Conservation (phyloP, 2,113 vertebrate species). For the Entelurus aequoreus region DNA sequence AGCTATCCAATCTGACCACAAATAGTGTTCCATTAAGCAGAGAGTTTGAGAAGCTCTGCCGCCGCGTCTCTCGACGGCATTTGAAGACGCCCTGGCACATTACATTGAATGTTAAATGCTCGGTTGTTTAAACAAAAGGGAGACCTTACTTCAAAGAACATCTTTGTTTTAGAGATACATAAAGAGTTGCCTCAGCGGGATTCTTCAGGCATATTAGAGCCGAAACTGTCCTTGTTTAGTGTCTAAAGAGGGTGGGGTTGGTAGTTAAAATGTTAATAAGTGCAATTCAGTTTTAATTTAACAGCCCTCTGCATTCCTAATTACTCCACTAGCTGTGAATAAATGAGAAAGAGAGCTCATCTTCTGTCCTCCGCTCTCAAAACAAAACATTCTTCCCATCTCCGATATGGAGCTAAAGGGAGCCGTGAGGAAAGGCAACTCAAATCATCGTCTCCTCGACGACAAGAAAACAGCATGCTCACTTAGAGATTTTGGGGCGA, state of each 20-base stretch:
- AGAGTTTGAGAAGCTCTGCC: constrained; percentile 67
- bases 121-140: constrained; percentile 71
- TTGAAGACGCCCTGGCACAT: constrained; percentile 48
- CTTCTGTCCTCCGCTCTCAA: constrained; percentile 61
- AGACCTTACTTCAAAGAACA: constrained; percentile 69
- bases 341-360: constrained; percentile 75
- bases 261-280: constrained; percentile 82
- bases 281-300: constrained; percentile 81
- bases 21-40: constrained; percentile 77
- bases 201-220: constrained; percentile 70
- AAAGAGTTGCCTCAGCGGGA: constrained; percentile 63
- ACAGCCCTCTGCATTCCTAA: constrained; percentile 80
- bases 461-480: constrained; percentile 50
- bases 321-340: constrained; percentile 79
- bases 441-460: constrained; percentile 42
- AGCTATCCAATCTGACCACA: constrained; percentile 77
- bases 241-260: constrained; percentile 76
- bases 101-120: constrained; percentile 70
- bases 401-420: constrained; percentile 52
- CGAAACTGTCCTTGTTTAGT: constrained; percentile 74
- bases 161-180: constrained; percentile 69
- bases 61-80: constrained; percentile 63
- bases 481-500: constrained; percentile 37
- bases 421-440: constrained; percentile 53
- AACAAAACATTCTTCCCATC: constrained; percentile 58